A percentile compares a stretch with the other conserved stretches of the same genome.
Conservation (phyloP, 92 coral and sea anemone genomes). For the Paragorgia papillata region DNA sequence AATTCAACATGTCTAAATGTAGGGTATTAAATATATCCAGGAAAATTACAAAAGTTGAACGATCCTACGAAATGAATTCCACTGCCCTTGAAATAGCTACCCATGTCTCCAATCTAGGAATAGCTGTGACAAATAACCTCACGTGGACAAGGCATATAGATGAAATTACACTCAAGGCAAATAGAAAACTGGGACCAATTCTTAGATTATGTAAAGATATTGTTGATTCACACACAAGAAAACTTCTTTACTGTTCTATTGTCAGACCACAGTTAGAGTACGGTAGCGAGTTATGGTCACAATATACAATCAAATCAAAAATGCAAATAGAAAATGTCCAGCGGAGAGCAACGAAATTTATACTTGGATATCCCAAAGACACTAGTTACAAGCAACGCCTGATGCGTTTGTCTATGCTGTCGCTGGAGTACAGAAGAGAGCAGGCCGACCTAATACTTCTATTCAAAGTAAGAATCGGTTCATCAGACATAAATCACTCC, state of each 20-base stretch:
- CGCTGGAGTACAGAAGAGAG: constrained; percentile 15
- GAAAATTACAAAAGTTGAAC: neutral
- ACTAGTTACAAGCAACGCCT: constrained; percentile 8
- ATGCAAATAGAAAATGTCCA: constrained; percentile 46
- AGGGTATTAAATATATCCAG: neutral
- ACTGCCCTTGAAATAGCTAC: neutral
- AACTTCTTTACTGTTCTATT: constrained; percentile 48
- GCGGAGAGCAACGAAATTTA: constrained; percentile 59
- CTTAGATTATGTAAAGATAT: constrained; percentile 33
- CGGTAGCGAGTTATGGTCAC: constrained; percentile 26
- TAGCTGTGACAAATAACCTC: constrained; percentile 45
- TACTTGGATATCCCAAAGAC: constrained; percentile 55
- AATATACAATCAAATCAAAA: constrained; percentile 46
- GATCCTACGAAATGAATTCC: constrained; percentile 9
- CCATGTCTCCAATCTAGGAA: constrained; percentile 54
- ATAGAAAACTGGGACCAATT: constrained; percentile 42
- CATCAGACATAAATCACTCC: constrained; percentile 29
- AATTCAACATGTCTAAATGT: neutral
- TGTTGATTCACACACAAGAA: constrained; percentile 42
- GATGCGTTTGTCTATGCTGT: neutral
- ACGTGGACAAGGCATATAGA: constrained; percentile 36
- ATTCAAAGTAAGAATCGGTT: constrained; percentile 45
- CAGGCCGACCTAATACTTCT: constrained; percentile 12
- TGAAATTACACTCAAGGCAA: constrained; percentile 31
- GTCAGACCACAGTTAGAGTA: constrained; percentile 57